phyloP scores from a whole-genome alignment of 2,888 invertebrate genomes.

The Acanthosepion esculentum region DNA sequence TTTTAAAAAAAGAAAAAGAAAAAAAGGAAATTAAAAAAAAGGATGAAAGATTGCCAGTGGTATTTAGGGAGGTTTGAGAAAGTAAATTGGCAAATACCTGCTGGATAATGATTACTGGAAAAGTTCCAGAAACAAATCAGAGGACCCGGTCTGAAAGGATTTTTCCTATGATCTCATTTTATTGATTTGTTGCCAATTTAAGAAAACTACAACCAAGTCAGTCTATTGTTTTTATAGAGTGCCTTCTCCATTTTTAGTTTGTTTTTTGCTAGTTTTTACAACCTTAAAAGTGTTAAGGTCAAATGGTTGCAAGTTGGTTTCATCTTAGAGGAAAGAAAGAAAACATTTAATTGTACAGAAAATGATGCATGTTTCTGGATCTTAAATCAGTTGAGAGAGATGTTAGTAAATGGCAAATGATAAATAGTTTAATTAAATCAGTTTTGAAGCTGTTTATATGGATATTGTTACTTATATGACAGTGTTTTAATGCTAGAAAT shows the following conservation, averaged over 20 bases:
- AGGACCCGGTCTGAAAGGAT: background rate
- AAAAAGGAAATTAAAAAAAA: background rate
- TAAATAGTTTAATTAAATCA: no score
- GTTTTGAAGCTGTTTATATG: no score
- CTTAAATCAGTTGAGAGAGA: no score
- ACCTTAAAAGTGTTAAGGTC: background rate
- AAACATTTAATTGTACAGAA: background rate
- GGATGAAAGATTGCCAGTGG: background rate
- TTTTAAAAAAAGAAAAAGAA: no score
- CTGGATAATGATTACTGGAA: background rate
- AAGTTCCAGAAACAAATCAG: slow-evolving; percentile 6
- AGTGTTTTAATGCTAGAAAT: no score
- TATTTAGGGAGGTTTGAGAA: background rate
- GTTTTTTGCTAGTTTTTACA: background rate
- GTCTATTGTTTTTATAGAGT: background rate
- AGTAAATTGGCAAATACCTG: background rate
- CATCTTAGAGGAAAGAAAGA: background rate
- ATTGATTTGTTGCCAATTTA: background rate
- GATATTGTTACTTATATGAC: no score
- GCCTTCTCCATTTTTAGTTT: background rate
- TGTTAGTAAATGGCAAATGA: no score
- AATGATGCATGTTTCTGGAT: background rate
- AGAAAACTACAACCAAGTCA: background rate
- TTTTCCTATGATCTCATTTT: background rate
- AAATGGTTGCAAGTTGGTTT: background rate